Base-by-base conservation (phyloP, 2,888 invertebrate genomes). In the Dexiosoma caninum region DNA sequence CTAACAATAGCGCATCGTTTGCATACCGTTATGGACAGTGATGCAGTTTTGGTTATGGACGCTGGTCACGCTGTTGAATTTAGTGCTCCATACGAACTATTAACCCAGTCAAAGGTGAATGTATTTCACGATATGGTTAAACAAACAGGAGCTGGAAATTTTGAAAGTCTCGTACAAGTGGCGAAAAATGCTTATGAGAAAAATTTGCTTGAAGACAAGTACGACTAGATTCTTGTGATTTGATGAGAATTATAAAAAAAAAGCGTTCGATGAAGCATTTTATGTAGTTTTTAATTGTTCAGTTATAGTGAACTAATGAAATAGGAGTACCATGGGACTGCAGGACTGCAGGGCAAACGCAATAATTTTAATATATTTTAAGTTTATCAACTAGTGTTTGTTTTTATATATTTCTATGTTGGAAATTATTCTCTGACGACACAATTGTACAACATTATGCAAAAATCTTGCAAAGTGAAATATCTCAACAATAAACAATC, bases 1-100 rank as follows among this genome's bases (percentile, higher is more conserved):
- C 91, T 97, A 12, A 97, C 97, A 2, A 95, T 97, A 46, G 97
- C 97, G 5, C 97, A 97, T 91, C 92, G 97, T 27, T 91, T 98
- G 49, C 94, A 97, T 86, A 97, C 97, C 0, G 95, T 98, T 71
- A 93, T 93, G 85, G 93, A 93, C 85, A 92, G 89, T 10, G 90
- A 90, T 74, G 89, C 88, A 82, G 88, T 95, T 10, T 87, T 95
- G 82, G 95, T 95, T 0, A 92, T 95, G 92, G 94, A 94, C 85
- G 92, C 92, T 23, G 95, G 95, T 0, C 87, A 88, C 2, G 91
- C 94, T 81, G 92, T 92, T 60, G 95, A 96, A 89, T 94, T 93
- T 85, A 94, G 93, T 81, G 91, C 93, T 72, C 95, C 96, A 0
- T 91, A 93, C 85, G 87, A 91, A 59, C 87, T 94, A 30, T 85